Evolutionary conservation across 2,113 vertebrate species (phyloP).

Genomic region (Phalacrocorax aristotelis): DNA sequence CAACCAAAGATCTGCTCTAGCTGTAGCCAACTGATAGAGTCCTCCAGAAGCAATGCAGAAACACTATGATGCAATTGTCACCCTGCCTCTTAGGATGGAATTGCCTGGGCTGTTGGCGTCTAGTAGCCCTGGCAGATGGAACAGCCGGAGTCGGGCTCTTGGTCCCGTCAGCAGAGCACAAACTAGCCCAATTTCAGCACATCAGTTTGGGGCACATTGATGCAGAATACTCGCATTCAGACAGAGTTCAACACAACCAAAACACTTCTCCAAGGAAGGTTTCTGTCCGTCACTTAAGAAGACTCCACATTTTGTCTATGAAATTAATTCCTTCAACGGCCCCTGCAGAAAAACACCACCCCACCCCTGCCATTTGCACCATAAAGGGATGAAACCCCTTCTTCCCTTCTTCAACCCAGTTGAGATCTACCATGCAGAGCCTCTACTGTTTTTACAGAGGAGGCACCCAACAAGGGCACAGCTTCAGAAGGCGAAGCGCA

Average conservation of each 20-base stretch:
- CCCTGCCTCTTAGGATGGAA: not conserved
- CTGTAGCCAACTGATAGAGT: accelerated
- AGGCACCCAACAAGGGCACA: not conserved
- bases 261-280: not conserved
- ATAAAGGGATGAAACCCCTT: not conserved
- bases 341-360: not conserved
- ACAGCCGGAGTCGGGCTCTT: accelerated
- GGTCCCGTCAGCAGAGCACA: not conserved
- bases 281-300: not conserved
- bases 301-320: not conserved
- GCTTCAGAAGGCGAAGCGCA: not conserved
- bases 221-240: not conserved
- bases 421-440: not conserved
- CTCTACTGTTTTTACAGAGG: not conserved
- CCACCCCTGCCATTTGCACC: not conserved
- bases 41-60: not conserved
- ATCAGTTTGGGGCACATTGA: not conserved
- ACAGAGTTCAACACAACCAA: not conserved
- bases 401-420: too few relatives aligned
- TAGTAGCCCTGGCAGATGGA: not conserved
- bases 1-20: not conserved
- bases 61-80: not conserved
- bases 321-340: not conserved
- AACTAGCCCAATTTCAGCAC: not conserved
- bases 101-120: not conserved